phyloP scores from a whole-genome alignment of 2,113 vertebrate species.

The Elanus axillaris region DNA sequence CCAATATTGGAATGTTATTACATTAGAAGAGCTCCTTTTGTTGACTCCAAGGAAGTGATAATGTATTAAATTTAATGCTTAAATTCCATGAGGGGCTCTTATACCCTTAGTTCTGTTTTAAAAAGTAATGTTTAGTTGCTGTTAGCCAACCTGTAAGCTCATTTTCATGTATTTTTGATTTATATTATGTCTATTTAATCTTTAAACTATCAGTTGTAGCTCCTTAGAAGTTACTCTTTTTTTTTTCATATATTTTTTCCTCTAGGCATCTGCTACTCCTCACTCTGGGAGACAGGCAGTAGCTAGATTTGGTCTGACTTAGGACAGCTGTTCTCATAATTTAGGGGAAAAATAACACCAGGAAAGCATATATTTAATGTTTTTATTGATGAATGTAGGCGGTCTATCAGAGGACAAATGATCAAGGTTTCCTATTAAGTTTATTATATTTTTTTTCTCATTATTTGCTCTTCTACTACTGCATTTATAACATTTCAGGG shows the following conservation, averaged over 20 bases:
- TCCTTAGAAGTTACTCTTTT: background rate
- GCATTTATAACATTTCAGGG: background rate
- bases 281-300: background rate
- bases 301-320: background rate
- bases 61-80: background rate
- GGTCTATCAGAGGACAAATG: background rate
- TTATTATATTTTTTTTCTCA: background rate
- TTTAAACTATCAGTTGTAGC: background rate
- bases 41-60: background rate
- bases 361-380: background rate
- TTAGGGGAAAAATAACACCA: background rate
- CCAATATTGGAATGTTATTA: background rate
- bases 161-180: background rate
- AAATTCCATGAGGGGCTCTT: background rate
- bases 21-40: background rate
- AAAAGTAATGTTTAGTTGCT: background rate
- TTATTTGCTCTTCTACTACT: background rate
- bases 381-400: background rate
- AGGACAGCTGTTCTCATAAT: background rate
- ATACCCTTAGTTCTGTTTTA: background rate
- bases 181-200: background rate
- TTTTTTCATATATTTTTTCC: background rate
- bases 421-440: background rate
- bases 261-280: background rate
- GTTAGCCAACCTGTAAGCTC: background rate